Evolutionary conservation across 2,113 vertebrate species (phyloP).

Genomic region (Haemorhous mexicanus): DNA sequence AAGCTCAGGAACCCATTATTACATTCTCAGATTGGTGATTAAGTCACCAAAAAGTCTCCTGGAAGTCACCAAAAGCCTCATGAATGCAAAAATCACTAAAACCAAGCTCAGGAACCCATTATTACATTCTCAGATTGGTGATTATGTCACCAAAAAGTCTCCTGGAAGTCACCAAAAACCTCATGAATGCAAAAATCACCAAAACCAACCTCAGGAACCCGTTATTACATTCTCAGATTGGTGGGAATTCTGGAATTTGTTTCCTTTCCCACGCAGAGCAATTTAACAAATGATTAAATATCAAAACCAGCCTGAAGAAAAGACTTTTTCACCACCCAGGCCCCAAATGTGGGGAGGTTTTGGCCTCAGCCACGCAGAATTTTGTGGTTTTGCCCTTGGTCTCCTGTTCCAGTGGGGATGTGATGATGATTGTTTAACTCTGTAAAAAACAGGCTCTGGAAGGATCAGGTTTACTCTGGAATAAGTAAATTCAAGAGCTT

Average conservation of each 20-base stretch:
- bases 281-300: not conserved
- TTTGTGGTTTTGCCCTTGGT: not conserved
- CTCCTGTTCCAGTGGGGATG: not conserved
- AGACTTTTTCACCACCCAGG: not conserved
- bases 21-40: no score
- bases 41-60: no score
- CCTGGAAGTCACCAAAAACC: not conserved
- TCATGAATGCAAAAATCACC: not conserved
- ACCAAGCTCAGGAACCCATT: no score
- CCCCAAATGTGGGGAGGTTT: not conserved
- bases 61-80: no score
- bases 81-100: no score
- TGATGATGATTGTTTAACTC: not conserved
- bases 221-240: not conserved
- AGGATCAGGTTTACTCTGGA: not conserved
- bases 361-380: not conserved
- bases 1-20: no score
- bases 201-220: not conserved
- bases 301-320: not conserved
- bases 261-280: not conserved
- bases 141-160: no score
- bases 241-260: not conserved
- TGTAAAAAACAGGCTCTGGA: not conserved
- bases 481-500: not conserved
- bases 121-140: no score